Evolutionary conservation across 2,888 invertebrate genomes (phyloP), one percentile per base, ranked within the genome.

Genomic region (Acleris holmiana): DNA sequence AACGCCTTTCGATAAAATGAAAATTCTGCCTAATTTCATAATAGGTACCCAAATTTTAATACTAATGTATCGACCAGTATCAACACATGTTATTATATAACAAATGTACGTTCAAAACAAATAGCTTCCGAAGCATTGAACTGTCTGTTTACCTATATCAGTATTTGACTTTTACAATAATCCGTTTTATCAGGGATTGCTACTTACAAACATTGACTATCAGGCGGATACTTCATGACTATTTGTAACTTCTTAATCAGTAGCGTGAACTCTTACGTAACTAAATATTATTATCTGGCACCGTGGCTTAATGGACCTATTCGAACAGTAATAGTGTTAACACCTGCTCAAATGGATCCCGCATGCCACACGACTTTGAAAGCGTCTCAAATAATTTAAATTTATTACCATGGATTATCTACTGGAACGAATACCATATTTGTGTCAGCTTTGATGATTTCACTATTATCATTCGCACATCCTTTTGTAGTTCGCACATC

Each of bases 381-480:
- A 58, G 54, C 55, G 19, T 21, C 48, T 48, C 35, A 35, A 67
- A 66, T 67, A 56, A 72, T 70, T 69, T 51, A 68, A 68, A 62
- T 72, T 72, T 73, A 76, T 69, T 63, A 61, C 69, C 69, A 40
- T 65, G 21, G 25, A 65, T 71, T 64, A 70, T 70, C 64, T 65
- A 63, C 62, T 69, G 69, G 71, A 60, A 72, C 71, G 66, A 72
- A 73, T 71, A 65, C 66, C 53, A 54, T 67, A 56, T 70, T 54
- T 66, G 50, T 60, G 51, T 47, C 60, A 35, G 15, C 55, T 65
- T 64, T 59, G 59, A 53, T 49, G 40, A 35, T 49, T 49, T 55
- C 44, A 44, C 55, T 15, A 47, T 23, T 19, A n/a, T 25, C 13
- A 23, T 47, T 61, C 35, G 21, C 17, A 15, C 21, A 10, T 40